These are phyloP conservation scores for Chaetops frenatus DNA, from an alignment of 2,113 vertebrate genomes.

Conservation along the genomic window DNA sequence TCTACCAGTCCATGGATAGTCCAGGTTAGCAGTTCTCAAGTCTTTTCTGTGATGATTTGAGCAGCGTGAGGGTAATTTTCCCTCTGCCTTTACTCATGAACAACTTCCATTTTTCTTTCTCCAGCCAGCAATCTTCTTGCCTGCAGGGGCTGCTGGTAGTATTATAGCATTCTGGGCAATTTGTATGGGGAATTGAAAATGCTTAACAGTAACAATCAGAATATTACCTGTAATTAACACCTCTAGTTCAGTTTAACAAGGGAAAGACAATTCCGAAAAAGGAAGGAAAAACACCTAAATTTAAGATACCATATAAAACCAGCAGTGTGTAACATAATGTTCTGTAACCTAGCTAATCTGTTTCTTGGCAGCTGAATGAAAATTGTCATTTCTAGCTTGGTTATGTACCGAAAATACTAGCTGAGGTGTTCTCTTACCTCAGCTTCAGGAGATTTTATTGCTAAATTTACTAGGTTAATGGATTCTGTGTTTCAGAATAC, in stretches of 20 bases:
- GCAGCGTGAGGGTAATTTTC: neutral
- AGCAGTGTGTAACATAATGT: neutral
- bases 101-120: neutral
- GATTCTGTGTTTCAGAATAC: neutral
- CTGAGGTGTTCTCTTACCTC: neutral
- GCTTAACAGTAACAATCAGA: neutral
- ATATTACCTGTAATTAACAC: neutral
- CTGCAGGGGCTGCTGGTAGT: neutral
- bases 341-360: neutral
- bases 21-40: neutral
- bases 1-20: neutral
- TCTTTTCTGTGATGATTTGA: neutral
- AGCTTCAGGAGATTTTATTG: neutral
- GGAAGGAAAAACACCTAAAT: neutral
- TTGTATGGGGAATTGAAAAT: neutral
- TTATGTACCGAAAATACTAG: neutral
- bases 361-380: neutral
- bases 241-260: neutral
- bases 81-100: neutral
- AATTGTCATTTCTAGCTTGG: neutral
- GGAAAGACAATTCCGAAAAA: neutral
- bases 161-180: neutral
- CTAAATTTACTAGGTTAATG: neutral
- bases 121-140: neutral
- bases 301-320: neutral